phyloP scores from a whole-genome alignment of 2,888 invertebrate genomes.

The Acrocera orbiculus region DNA sequence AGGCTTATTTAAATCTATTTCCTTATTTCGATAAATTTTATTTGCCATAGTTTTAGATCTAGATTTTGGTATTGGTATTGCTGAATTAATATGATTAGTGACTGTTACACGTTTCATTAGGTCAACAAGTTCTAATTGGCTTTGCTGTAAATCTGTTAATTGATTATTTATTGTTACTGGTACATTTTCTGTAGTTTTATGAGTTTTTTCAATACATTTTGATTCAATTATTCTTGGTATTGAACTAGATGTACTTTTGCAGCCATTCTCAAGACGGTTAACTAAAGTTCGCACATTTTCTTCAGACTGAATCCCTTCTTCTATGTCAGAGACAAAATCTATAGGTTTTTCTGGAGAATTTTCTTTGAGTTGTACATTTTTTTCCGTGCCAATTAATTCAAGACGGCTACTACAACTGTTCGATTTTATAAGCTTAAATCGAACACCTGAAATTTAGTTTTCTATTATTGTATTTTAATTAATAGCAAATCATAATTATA shows the following conservation, averaged over 20 bases:
- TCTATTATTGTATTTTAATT: too few relatives aligned
- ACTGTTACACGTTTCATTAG: conserved; percentile 25
- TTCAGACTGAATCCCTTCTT: conserved; percentile 5
- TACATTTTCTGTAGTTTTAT: background rate
- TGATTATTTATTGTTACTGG: conserved; percentile 31
- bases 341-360: too few relatives aligned
- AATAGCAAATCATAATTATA: too few relatives aligned
- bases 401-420: conserved; percentile 72
- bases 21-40: too few relatives aligned
- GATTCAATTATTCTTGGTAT: conserved; percentile 19
- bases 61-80: too few relatives aligned
- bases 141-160: conserved; percentile 30
- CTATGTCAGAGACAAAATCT: too few relatives aligned
- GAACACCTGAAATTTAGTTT: conserved; percentile 48
- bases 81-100: conserved; percentile 31
- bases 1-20: too few relatives aligned
- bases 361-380: conserved; percentile 14
- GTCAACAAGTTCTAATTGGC: conserved; percentile 16
- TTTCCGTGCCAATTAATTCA: conserved; percentile 56
- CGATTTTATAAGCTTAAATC: conserved; percentile 67
- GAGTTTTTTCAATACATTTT: conserved; percentile 17
- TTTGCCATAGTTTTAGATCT: too few relatives aligned
- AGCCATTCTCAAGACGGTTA: conserved; percentile 25
- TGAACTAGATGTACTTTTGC: conserved; percentile 13
- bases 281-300: conserved; percentile 29